These are phyloP conservation scores for Bombus affinis DNA, from an alignment of 1,140 invertebrate species.

Conservation along the genomic window DNA sequence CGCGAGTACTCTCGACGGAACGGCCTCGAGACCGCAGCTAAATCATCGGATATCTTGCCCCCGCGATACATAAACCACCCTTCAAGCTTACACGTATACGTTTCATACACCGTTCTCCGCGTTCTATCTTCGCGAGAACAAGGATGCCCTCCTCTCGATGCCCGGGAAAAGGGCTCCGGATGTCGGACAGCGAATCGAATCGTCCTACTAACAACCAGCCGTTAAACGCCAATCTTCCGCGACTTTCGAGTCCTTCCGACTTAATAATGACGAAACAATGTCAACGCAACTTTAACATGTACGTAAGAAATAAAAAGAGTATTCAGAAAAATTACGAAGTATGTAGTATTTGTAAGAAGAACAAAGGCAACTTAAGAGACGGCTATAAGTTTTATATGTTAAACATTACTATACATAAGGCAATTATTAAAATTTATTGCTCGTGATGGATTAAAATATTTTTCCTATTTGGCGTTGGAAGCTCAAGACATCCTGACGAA, in stretches of 20 bases:
- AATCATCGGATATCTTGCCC: conserved; percentile 83
- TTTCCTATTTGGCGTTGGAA: not conserved
- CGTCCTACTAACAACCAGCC: not conserved
- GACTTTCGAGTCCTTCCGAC: too few species aligned
- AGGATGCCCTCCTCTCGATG: conserved; percentile 45
- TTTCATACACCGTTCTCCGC: conserved; percentile 52
- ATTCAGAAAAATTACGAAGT: not conserved
- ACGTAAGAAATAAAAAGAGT: not conserved
- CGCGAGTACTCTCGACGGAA: conserved; percentile 61
- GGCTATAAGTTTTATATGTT: not conserved
- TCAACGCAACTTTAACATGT: not conserved
- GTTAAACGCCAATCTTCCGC: not conserved
- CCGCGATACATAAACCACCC: conserved; percentile 83
- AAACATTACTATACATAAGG: too few species aligned
- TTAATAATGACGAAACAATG: not conserved
- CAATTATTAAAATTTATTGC: not conserved
- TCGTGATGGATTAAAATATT: not conserved
- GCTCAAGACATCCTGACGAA: not conserved
- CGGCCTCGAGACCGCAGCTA: conserved; percentile 77
- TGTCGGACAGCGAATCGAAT: conserved; percentile 39
- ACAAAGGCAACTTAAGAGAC: too few species aligned
- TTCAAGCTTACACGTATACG: conserved; percentile 79
- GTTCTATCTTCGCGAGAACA: conserved; percentile 60
- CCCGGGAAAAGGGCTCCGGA: conserved; percentile 49
- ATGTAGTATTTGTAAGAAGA: not conserved